phyloP scores from a whole-genome alignment of 1,140 invertebrate species.

The Drosophila rhopaloa region DNA sequence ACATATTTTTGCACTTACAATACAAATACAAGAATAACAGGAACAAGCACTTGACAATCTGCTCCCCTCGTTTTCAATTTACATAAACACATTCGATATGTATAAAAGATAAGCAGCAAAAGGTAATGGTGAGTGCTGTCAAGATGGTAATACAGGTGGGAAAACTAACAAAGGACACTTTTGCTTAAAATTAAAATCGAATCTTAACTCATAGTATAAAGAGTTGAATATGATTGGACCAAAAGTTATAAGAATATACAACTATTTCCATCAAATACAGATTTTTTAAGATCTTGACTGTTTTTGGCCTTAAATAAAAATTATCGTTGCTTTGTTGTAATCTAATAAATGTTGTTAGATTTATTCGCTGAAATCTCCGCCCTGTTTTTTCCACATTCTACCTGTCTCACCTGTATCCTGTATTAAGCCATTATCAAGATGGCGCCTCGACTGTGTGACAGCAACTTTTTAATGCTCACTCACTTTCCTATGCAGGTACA shows the following conservation, averaged over 20 bases:
- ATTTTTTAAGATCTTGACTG: too few species aligned
- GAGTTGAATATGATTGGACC: too few species aligned
- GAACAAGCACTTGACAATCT: slow-evolving; percentile 11
- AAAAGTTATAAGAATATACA: too few species aligned
- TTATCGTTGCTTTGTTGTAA: background rate
- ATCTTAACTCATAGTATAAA: too few species aligned
- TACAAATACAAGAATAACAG: slow-evolving; percentile 1
- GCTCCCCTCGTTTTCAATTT: slow-evolving; percentile 13
- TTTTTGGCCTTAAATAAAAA: too few species aligned
- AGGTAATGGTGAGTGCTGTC: background rate
- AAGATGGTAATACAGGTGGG: slow-evolving; percentile 3
- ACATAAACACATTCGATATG: slow-evolving; percentile 23
- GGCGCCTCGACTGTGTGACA: slow-evolving; percentile 41
- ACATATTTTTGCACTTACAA: slow-evolving; percentile 26
- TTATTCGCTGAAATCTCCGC: too few species aligned
- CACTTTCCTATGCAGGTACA: slow-evolving; percentile 21
- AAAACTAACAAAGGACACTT: background rate
- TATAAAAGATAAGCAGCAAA: background rate
- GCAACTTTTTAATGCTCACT: slow-evolving; percentile 43
- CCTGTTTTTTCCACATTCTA: background rate
- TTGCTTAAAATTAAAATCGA: background rate
- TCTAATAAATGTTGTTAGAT: background rate
- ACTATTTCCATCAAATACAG: too few species aligned
- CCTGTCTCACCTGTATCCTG: slow-evolving; percentile 9
- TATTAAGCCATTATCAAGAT: slow-evolving; percentile 66